Evolutionary conservation across 1,140 invertebrate species (phyloP).

Genomic region (Protaetia brevitarsis): DNA sequence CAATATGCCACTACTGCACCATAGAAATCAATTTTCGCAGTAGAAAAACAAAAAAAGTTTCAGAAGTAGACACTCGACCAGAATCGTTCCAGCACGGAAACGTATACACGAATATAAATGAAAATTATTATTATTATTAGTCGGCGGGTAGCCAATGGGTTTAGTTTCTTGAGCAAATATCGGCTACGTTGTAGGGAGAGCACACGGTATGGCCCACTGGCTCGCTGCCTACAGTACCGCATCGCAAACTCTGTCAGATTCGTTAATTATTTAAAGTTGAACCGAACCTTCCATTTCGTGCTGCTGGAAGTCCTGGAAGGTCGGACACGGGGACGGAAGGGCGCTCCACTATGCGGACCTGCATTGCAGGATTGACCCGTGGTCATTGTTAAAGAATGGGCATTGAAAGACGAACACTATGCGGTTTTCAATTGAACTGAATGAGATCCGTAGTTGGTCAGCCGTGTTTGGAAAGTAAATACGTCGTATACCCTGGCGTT

Average conservation of each 20-base stretch:
- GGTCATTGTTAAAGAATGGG: conserved; percentile 17
- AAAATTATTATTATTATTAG: conserved; percentile 14
- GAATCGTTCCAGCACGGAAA: too few relatives aligned
- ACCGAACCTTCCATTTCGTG: conserved; percentile 6
- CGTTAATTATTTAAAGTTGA: conserved; percentile 16
- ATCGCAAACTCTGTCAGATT: neutral
- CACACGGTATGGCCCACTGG: neutral
- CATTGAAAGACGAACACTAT: conserved; percentile 15
- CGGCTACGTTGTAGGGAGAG: neutral
- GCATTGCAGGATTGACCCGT: conserved; percentile 16
- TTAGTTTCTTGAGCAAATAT: conserved; percentile 11
- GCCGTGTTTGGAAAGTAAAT: conserved; percentile 16
- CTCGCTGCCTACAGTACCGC: neutral
- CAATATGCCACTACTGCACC: too few relatives aligned
- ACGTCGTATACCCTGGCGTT: too few relatives aligned
- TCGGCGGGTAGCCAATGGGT: neutral
- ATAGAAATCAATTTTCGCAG: too few relatives aligned
- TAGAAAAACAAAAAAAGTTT: too few relatives aligned
- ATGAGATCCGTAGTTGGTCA: neutral
- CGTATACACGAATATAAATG: neutral
- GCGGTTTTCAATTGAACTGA: conserved; percentile 11
- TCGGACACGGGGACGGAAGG: neutral
- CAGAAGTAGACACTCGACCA: too few relatives aligned
- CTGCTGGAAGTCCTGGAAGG: neutral
- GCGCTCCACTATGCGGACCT: neutral